These are phyloP conservation scores for Acanthornis magna DNA, from an alignment of 2,797 vertebrate genomes.

Conservation along the genomic window DNA sequence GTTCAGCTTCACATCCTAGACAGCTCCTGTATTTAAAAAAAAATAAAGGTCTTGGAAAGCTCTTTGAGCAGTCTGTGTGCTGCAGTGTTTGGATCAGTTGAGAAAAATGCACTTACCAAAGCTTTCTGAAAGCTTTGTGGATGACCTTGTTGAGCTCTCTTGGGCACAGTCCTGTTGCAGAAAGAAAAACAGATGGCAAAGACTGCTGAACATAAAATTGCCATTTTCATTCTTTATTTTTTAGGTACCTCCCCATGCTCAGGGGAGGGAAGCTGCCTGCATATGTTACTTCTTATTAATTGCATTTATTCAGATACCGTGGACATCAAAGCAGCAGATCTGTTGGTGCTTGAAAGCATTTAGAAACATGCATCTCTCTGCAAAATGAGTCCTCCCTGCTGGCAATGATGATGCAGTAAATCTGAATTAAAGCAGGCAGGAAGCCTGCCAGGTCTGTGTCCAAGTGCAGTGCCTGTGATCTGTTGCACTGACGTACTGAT, in stretches of 20 bases:
- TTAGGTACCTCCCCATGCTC: background rate
- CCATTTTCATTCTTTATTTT: background rate
- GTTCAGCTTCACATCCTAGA: background rate
- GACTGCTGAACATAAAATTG: background rate
- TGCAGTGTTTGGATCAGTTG: background rate
- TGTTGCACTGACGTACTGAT: background rate
- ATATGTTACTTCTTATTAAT: background rate
- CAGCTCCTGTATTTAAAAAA: background rate
- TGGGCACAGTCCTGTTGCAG: background rate
- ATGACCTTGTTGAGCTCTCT: background rate
- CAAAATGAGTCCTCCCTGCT: background rate
- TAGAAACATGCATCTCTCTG: background rate
- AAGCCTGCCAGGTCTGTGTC: background rate
- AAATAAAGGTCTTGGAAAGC: background rate
- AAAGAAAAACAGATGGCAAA: background rate
- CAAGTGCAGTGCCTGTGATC: rapidly evolving
- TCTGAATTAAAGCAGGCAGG: background rate
- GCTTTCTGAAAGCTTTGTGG: background rate
- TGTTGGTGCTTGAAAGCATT: background rate
- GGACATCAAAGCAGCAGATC: background rate
- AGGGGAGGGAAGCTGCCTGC: background rate
- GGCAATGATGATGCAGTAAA: rapidly evolving
- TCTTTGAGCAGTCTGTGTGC: background rate
- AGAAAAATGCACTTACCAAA: conserved; percentile 1
- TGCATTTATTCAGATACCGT: background rate